Evolutionary conservation across 2,797 vertebrate species (phyloP).

Genomic region (Glossophaga mutica): DNA sequence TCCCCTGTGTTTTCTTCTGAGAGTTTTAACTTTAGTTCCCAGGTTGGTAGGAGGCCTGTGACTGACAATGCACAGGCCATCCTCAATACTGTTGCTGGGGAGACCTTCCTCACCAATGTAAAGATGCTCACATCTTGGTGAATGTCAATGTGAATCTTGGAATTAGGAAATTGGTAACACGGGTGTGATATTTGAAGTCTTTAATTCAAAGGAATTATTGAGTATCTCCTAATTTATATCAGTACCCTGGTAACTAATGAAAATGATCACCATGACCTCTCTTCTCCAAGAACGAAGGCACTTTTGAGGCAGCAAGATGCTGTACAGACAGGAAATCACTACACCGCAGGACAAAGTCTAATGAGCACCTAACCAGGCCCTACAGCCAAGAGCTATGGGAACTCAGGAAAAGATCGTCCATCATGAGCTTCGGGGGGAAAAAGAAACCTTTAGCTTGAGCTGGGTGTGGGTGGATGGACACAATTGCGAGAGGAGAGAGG

Average conservation of each 20-base stretch:
- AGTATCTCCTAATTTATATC: not conserved
- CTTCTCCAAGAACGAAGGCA: not conserved
- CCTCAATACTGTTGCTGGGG: not conserved
- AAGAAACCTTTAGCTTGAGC: not conserved
- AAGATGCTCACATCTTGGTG: not conserved
- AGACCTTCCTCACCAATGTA: not conserved
- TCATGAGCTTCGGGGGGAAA: not conserved
- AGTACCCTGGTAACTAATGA: not conserved
- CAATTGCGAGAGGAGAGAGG: not conserved
- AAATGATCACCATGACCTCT: not conserved
- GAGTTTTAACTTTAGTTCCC: not conserved
- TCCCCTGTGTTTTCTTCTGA: not conserved
- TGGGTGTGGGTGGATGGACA: not conserved
- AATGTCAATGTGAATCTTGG: not conserved
- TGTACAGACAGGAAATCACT: not conserved
- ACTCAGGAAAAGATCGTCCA: not conserved
- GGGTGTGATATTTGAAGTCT: not conserved
- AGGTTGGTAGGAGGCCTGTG: not conserved
- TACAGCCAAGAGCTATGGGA: not conserved
- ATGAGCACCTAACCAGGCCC: not conserved
- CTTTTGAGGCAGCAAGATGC: not conserved
- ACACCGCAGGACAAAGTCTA: not conserved
- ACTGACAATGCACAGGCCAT: too few relatives aligned
- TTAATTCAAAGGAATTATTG: not conserved
- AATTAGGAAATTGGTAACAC: not conserved